Evolutionary conservation across 2,888 invertebrate species (phyloP), one percentile per base, ranked within the genome.

Genomic region (Ectemnius lituratus): DNA sequence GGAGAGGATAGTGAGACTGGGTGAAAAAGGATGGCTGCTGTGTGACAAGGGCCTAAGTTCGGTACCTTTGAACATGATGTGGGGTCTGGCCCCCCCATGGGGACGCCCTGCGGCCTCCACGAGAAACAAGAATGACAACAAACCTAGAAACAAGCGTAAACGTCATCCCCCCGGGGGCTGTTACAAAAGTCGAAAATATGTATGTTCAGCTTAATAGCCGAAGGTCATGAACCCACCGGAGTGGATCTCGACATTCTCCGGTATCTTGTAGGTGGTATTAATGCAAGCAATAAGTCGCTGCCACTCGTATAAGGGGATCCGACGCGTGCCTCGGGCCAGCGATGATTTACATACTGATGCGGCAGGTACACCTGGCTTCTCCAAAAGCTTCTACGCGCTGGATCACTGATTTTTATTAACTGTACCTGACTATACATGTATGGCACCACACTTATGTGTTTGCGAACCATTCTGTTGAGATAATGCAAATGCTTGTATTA

Each of bases 61-160:
- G 85, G 85, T 65, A n/a, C 76, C 84, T 88, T 88, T 87, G 88
- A 86, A 73, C 85, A 64, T 80, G 80, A 78, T 85, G 87, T 86
- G 88, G 79, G 88, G 86, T 82, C 83, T 66, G 59, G 62, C 62
- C 74, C 78, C 78, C 79, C 88, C 84, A 6, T 52, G 52, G 52
- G 52, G 52, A 14, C 5, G 5, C 52, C 4, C 52, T 52, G n/a
- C 73, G 79, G 71, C 80, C 67, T 78, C 67, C 81, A 79, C 80
- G 77, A 78, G 79, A 79, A 83, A 85, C 84, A 81, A 73, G 85
- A 81, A 85, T 80, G 85, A 87, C 85, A 85, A 87, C 85, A 84
- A 84, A 83, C 83, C 74, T 70, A 81, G 76, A 81, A 86, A 86
- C 86, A 83, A 77, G 80, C 83, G 67, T 73, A 69, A 62, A 70